Evolutionary conservation across 23 tunicate species (phyloP).

Genomic region (Botrylloides violaceus): DNA sequence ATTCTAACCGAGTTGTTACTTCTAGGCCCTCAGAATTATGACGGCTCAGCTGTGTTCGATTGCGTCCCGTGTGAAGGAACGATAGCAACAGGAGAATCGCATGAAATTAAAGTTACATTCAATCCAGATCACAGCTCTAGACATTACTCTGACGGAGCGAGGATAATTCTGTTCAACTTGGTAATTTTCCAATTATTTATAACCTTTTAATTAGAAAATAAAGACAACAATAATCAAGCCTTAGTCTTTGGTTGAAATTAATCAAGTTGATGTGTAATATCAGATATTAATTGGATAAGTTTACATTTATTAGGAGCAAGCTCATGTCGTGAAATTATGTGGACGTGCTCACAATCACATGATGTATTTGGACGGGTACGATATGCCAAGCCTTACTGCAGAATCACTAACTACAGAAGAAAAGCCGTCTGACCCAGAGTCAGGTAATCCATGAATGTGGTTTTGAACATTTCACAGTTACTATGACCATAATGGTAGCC

Average conservation of each 20-base stretch:
- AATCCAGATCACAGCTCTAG: slow-evolving; percentile 69
- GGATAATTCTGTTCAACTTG: slow-evolving; percentile 60
- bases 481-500: too few species aligned
- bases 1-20: too few species aligned
- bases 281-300: too few species aligned
- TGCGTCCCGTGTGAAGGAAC: slow-evolving; percentile 84
- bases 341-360: slow-evolving; percentile 76
- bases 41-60: slow-evolving; percentile 72
- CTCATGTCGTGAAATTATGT: slow-evolving; percentile 53
- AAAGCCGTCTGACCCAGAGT: background rate
- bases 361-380: slow-evolving; percentile 79
- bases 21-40: slow-evolving; percentile 69
- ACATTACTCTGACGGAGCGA: slow-evolving; percentile 63
- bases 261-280: too few species aligned
- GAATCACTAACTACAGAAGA: slow-evolving; percentile 59
- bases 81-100: slow-evolving; percentile 45
- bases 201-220: background rate
- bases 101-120: slow-evolving; percentile 59
- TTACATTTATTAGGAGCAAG: slow-evolving; percentile 35
- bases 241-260: too few species aligned
- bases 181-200: slow-evolving; percentile 17
- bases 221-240: background rate
- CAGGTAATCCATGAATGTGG: too few species aligned
- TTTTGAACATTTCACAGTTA: too few species aligned
- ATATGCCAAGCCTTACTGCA: slow-evolving; percentile 55